These are phyloP conservation scores for Siderastrea siderea DNA, from an alignment of 92 coral and sea anemone genomes.

Conservation along the genomic window DNA sequence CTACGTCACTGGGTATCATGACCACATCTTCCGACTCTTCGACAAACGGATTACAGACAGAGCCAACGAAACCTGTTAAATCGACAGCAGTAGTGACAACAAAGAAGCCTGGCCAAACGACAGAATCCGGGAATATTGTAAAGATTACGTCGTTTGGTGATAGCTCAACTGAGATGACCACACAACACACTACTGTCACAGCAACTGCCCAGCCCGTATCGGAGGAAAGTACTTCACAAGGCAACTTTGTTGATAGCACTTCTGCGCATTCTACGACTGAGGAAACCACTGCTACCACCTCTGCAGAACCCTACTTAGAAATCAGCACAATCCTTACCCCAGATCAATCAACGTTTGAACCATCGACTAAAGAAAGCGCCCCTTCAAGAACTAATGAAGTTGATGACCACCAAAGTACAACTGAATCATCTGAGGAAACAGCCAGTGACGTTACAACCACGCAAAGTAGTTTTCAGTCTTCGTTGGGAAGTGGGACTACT, in stretches of 20 bases:
- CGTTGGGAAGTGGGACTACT: not conserved
- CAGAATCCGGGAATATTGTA: not conserved
- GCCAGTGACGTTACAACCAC: not conserved
- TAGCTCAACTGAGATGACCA: not conserved
- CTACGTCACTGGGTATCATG: not conserved
- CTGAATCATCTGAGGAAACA: not conserved
- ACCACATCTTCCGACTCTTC: not conserved
- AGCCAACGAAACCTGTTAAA: not conserved
- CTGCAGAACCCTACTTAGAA: not conserved
- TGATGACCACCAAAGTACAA: not conserved
- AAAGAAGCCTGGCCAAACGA: not conserved
- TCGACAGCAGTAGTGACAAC: slow-evolving; percentile 2
- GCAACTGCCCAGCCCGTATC: not conserved
- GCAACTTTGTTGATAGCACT: not conserved
- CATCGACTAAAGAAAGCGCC: not conserved
- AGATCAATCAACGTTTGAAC: not conserved
- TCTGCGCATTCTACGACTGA: not conserved
- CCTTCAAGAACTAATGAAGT: not conserved
- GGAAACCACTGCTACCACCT: not conserved
- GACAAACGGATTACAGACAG: not conserved
- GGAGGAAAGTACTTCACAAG: not conserved
- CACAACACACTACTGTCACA: not conserved
- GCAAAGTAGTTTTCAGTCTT: not conserved
- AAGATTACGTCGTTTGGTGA: not conserved
- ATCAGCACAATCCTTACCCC: not conserved